Percentiles rank a stretch among this genome's conserved stretches.
phyloP scores from a whole-genome alignment of 2,113 vertebrate genomes.

The Accipiter cooperii region DNA sequence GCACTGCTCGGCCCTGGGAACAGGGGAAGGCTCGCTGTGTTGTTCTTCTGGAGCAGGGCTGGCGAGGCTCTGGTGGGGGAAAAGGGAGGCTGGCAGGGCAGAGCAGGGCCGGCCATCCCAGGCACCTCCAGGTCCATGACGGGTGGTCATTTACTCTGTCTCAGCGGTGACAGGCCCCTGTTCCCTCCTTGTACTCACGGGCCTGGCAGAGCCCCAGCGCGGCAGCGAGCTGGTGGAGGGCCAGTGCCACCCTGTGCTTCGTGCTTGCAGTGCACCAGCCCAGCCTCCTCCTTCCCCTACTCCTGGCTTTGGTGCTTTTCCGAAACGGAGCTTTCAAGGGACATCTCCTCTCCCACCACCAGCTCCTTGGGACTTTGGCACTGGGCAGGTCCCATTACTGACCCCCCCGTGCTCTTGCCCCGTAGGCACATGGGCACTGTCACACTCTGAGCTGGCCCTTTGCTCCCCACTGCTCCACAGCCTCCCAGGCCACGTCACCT shows the following conservation, averaged over 20 bases:
- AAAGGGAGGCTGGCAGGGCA: no score
- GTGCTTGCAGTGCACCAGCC: background rate
- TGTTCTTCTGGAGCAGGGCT: background rate
- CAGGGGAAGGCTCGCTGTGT: rapidly evolving
- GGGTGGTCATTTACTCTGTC: background rate
- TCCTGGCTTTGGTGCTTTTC: background rate
- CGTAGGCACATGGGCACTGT: rapidly evolving
- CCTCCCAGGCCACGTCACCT: background rate
- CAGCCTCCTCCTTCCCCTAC: rapidly evolving
- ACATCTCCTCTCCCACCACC: background rate
- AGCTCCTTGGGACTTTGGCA: background rate
- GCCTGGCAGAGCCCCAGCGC: rapidly evolving
- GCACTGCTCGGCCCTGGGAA: rapidly evolving
- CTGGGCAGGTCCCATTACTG: background rate
- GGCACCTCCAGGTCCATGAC: rapidly evolving
- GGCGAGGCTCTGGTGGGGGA: rapidly evolving
- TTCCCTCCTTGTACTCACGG: rapidly evolving
- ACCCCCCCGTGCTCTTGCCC: rapidly evolving
- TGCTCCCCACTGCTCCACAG: rapidly evolving
- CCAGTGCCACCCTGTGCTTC: background rate
- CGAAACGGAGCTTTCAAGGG: background rate
- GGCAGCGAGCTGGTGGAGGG: rapidly evolving
- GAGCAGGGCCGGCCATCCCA: rapidly evolving
- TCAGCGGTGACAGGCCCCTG: rapidly evolving
- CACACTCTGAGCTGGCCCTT: background rate